phyloP scores from a whole-genome alignment of 2,113 vertebrate species.

The Opisthocomus hoazin region DNA sequence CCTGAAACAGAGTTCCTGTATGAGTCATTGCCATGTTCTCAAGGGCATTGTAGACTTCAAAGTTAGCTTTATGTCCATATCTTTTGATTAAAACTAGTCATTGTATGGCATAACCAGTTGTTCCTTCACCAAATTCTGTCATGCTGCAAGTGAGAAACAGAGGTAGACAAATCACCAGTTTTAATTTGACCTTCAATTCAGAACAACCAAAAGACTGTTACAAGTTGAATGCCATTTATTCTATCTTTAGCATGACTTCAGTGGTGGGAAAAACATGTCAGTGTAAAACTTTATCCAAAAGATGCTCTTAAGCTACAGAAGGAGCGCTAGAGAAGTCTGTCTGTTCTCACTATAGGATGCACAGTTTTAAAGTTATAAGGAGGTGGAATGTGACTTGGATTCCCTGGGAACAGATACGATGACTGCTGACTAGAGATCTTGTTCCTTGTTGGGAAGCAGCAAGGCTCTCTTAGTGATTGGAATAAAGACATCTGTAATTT shows the following conservation, averaged over 20 bases:
- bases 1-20: not conserved
- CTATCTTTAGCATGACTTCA: not conserved
- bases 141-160: not conserved
- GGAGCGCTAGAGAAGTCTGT: not conserved
- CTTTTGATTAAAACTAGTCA: not conserved
- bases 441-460: not conserved
- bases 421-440: not conserved
- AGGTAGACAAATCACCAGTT: not conserved
- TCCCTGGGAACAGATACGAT: not conserved
- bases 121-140: not conserved
- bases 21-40: not conserved
- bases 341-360: not conserved
- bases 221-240: not conserved
- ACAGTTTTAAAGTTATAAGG: not conserved
- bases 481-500: not conserved
- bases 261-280: not conserved
- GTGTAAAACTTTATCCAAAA: not conserved
- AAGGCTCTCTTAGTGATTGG: not conserved
- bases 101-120: not conserved
- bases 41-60: not conserved
- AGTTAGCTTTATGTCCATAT: not conserved
- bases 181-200: not conserved
- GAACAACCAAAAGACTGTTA: not conserved
- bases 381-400: not conserved
- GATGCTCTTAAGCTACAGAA: not conserved